These are phyloP conservation scores for Cryptomyrus ogoouensis DNA, from an alignment of 2,113 vertebrate genomes.

Conservation along the genomic window DNA sequence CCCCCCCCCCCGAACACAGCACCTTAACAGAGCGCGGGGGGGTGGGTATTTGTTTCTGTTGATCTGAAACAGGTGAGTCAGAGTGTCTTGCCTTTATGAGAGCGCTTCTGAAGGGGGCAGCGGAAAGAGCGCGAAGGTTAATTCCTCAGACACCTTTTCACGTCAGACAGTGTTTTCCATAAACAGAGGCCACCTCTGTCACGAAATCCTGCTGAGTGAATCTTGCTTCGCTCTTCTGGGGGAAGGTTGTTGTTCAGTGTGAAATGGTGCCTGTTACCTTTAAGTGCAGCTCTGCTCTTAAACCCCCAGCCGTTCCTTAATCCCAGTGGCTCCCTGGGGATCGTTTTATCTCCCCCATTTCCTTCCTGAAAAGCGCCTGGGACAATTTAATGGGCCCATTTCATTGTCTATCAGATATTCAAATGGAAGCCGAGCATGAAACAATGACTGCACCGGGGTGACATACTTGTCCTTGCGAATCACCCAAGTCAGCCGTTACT, in stretches of 20 bases:
- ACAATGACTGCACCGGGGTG: conserved; percentile 59
- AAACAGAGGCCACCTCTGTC: conserved; percentile 45
- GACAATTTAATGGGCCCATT: conserved; percentile 64
- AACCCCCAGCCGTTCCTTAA: conserved; percentile 41
- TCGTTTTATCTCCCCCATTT: conserved; percentile 62
- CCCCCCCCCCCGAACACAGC: not conserved
- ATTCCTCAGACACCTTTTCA: conserved; percentile 19
- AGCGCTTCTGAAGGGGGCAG: not conserved
- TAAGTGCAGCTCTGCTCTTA: conserved; percentile 54
- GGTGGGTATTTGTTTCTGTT: not conserved
- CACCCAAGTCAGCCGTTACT: not conserved
- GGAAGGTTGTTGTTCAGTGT: conserved; percentile 60
- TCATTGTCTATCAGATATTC: conserved; percentile 66
- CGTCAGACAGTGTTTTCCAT: conserved; percentile 17
- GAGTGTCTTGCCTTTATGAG: not conserved
- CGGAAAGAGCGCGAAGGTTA: conserved; percentile 1
- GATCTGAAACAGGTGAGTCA: conserved; percentile 8
- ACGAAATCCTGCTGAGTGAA: conserved; percentile 61
- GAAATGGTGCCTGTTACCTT: conserved; percentile 47
- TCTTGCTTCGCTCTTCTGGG: conserved; percentile 55
- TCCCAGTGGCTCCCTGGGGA: conserved; percentile 44
- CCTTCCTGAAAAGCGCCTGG: conserved; percentile 50
- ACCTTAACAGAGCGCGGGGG: not conserved
- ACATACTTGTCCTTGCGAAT: conserved; percentile 53
- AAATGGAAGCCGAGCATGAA: conserved; percentile 68